These are phyloP conservation scores for Phytoseiulus persimilis DNA, from an alignment of 2,888 invertebrate species.

Conservation along the genomic window DNA sequence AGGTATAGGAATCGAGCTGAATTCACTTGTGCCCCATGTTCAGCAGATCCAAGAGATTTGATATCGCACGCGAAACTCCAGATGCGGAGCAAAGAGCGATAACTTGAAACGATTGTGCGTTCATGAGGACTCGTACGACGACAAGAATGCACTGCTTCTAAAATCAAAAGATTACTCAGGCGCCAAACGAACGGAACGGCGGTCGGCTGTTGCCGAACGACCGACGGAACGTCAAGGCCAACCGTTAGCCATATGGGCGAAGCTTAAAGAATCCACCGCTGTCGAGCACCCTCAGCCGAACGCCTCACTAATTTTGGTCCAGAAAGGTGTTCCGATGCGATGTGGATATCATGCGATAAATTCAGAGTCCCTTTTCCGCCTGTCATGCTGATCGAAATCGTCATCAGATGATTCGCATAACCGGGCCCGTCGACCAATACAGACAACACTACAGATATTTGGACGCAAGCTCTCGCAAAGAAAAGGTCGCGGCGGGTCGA, in stretches of 20 bases:
- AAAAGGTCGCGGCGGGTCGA: not conserved
- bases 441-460: not conserved
- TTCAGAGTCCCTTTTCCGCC: not conserved
- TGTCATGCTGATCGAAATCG: not conserved
- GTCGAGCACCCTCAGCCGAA: not conserved
- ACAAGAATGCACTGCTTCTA: not conserved
- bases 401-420: not conserved
- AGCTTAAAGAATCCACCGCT: not conserved
- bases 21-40: too few relatives aligned
- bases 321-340: not conserved
- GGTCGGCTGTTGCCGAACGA: not conserved
- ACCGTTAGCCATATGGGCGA: not conserved
- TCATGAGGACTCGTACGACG: not conserved
- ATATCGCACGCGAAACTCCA: not conserved
- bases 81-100: not conserved
- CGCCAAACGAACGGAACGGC: not conserved
- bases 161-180: not conserved
- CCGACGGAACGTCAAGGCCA: not conserved
- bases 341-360: too few relatives aligned
- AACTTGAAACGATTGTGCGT: not conserved
- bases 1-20: too few relatives aligned
- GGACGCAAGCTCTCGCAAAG: not conserved
- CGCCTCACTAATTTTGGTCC: not conserved
- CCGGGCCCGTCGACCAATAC: not conserved
- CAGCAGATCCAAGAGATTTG: too few relatives aligned